Evolutionary conservation across 2,113 vertebrate genomes (phyloP).

Genomic region (Thermophis baileyi): DNA sequence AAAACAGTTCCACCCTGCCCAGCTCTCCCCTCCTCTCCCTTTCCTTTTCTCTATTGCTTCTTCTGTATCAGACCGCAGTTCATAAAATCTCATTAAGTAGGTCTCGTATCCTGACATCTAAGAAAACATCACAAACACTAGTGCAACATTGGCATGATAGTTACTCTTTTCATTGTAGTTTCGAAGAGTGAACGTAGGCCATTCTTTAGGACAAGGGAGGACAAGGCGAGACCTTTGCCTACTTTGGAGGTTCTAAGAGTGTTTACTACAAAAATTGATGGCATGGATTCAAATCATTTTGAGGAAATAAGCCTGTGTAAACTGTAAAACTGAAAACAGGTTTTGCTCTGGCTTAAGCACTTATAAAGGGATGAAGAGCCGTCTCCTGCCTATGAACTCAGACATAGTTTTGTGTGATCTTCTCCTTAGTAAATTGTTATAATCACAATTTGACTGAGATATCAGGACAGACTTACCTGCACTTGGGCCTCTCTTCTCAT

Average conservation of each 20-base stretch:
- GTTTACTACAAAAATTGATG: not conserved
- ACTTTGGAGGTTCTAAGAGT: not conserved
- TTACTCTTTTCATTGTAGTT: not conserved
- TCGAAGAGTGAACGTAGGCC: not conserved
- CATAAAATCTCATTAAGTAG: not conserved
- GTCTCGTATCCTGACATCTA: not conserved
- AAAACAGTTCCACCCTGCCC: not conserved
- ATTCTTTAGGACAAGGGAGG: not conserved
- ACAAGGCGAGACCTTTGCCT: not conserved
- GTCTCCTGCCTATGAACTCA: not conserved
- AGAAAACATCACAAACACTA: not conserved
- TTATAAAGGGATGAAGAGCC: not conserved
- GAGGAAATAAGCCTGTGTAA: not conserved
- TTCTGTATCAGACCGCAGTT: not conserved
- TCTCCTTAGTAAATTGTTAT: not conserved
- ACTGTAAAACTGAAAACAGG: not conserved
- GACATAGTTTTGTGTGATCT: not conserved
- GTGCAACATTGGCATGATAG: not conserved
- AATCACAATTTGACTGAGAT: not conserved
- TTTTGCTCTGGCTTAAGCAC: not conserved
- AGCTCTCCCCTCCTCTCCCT: not conserved
- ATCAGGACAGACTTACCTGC: slow-evolving; percentile 67
- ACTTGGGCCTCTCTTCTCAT: slow-evolving; percentile 75
- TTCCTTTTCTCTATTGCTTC: too few relatives aligned
- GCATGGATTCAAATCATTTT: not conserved